A percentile compares a stretch with the other conserved stretches of the same genome.
phyloP scores from a whole-genome alignment of 2,113 vertebrate genomes.

The Chlorodrepanis virens region DNA sequence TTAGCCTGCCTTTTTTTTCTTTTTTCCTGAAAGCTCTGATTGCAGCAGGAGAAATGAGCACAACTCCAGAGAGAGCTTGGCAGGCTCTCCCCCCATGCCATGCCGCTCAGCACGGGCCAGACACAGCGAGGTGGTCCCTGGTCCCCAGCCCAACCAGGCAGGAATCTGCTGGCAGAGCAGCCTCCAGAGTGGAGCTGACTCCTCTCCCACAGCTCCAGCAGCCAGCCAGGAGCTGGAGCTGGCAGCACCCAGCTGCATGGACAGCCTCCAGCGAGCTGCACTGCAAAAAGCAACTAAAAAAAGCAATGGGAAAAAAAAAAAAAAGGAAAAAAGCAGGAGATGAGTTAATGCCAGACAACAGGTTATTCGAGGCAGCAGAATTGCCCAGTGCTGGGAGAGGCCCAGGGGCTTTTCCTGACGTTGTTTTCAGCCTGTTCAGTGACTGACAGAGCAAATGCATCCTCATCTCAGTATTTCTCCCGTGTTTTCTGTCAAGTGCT shows the following conservation, averaged over 20 bases:
- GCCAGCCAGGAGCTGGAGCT: not conserved
- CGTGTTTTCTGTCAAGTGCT: not conserved
- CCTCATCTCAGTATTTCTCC: not conserved
- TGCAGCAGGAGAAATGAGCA: not conserved
- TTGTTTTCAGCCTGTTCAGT: not conserved
- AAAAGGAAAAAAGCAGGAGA: not conserved
- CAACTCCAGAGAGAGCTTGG: not conserved
- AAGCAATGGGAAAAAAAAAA: not conserved
- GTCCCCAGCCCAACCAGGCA: not conserved
- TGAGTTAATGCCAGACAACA: not conserved
- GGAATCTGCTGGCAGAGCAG: rapidly evolving
- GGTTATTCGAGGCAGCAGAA: not conserved
- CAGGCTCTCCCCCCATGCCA: not conserved
- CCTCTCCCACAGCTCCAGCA: not conserved
- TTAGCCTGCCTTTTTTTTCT: not conserved
- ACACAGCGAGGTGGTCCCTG: rapidly evolving
- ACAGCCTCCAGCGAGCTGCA: not conserved
- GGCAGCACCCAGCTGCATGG: not conserved
- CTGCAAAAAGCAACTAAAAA: not conserved
- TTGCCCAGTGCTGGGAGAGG: not conserved
- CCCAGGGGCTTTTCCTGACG: not conserved
- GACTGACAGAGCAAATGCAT: not conserved
- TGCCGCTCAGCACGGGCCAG: not conserved
- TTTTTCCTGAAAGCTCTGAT: not conserved
- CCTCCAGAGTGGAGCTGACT: rapidly evolving